A percentile compares a stretch with the other conserved stretches of the same genome.
These are phyloP conservation scores for Leucopsar rothschildi DNA, from an alignment of 2,113 vertebrate genomes.

Conservation along the genomic window DNA sequence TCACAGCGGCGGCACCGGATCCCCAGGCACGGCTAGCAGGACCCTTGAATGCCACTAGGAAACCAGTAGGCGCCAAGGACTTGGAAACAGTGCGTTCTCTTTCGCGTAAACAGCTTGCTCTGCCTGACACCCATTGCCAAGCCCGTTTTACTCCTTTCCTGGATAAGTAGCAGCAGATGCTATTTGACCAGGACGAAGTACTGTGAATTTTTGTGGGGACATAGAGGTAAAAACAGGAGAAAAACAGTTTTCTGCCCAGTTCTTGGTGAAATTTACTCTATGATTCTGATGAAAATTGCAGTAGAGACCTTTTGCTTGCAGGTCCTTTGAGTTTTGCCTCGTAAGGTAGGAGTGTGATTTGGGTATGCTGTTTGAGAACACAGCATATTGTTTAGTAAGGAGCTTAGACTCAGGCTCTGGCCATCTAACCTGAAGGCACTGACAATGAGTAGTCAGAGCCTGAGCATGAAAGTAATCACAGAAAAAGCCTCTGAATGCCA, in stretches of 20 bases:
- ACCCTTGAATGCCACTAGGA: not conserved
- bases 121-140: not conserved
- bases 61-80: not conserved
- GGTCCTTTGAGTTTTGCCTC: not conserved
- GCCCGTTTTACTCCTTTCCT: not conserved
- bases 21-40: not conserved
- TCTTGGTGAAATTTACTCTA: not conserved
- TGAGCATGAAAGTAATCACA: not conserved
- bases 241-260: not conserved
- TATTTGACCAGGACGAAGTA: not conserved
- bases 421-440: not conserved
- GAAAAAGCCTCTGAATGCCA: not conserved
- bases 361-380: not conserved
- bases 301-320: not conserved
- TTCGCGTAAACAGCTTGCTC: not conserved
- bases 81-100: not conserved
- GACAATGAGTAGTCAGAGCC: not conserved
- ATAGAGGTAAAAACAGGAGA: not conserved
- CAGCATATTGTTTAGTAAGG: not conserved
- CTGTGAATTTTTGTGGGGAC: not conserved
- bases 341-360: fast-evolving
- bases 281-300: not conserved
- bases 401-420: not conserved
- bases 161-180: not conserved
- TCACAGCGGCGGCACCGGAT: fast-evolving